Evolutionary conservation across 1,140 invertebrate species (phyloP), one percentile per base, ranked within the genome.

Genomic region (Pseudomyrmex sp.): DNA sequence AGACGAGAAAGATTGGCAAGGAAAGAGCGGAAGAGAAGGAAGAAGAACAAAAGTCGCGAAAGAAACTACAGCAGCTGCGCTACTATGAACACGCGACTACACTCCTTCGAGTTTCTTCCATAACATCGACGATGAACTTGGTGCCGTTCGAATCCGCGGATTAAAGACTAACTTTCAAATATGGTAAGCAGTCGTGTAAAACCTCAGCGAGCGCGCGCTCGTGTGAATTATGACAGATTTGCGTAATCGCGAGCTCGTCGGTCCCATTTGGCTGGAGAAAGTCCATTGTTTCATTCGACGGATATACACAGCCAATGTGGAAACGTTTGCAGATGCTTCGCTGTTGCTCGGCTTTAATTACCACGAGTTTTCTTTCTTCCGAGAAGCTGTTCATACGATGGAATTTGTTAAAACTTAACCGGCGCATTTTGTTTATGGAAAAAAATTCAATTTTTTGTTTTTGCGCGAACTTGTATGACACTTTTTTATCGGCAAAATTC

Each of bases 151-250:
- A 23, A 82, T 75, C 70, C 59, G 70, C 70, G 70, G 79, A 82
- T 82, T 82, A 82, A 75, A 61, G 59, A 82, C 18, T 18, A 18
- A 82, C 58, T 82, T 82, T 82, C 79, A 23, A 23, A 26, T 54
- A 82, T 82, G 68, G 48, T 82, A 82, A 82, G 79, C 58, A 63
- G 79, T 82, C 54, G 77, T 82, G 61, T 75, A 82, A 35, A 35
- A 63, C 70, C 48, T 82, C 61, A 26, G 70, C 58, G 61, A 74
- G 66, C 23, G 52, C 35, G 23, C 50, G 65, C 35, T 48, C 59
- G 61, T 75, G 61, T 75, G 61, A 82, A 82, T 82, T 75, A 73
- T 75, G 26, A 18, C 48, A 82, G 79, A 82, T 82, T 82, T 82
- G 79, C 70, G 79, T 82, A 75, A 82, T 82, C 59, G 48, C 48